A percentile compares a stretch with the other conserved stretches of the same genome.
These are phyloP conservation scores for Drosophila kokeensis DNA, from an alignment of 2,888 invertebrate species.

Conservation along the genomic window DNA sequence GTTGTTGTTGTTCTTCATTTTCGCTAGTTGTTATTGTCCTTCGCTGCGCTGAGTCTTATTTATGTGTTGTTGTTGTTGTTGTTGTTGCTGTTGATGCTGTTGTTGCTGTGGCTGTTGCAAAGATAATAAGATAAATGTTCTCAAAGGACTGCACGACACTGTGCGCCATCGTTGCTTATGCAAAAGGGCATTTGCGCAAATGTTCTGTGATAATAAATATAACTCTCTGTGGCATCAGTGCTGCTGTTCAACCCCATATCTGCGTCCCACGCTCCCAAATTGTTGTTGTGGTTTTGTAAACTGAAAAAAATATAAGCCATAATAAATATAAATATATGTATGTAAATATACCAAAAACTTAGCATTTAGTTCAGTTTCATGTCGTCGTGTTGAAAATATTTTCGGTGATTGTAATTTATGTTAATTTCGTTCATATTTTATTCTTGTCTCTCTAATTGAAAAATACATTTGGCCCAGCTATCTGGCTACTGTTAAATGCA, in stretches of 20 bases:
- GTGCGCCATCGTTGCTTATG: conserved; percentile 73
- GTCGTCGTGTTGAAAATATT: conserved; percentile 52
- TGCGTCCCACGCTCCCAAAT: background rate
- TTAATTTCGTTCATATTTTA: conserved; percentile 55
- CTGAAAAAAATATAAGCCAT: conserved; percentile 13
- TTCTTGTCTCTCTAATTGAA: conserved; percentile 50
- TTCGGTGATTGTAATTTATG: conserved; percentile 63
- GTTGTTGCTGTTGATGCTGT: conserved; percentile 37
- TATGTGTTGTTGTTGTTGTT: conserved; percentile 62
- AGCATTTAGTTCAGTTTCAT: conserved; percentile 55
- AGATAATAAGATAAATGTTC: conserved; percentile 82
- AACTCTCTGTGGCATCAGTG: conserved; percentile 72
- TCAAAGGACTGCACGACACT: conserved; percentile 79
- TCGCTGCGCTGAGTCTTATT: conserved; percentile 72
- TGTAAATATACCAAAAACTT: conserved; percentile 19
- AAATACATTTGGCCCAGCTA: conserved; percentile 33
- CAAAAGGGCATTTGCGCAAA: conserved; percentile 79
- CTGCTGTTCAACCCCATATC: conserved; percentile 11
- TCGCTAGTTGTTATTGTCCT: conserved; percentile 28
- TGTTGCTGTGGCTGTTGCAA: conserved; percentile 65
- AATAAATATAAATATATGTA: conserved; percentile 8
- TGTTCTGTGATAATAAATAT: conserved; percentile 81
- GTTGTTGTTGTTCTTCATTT: conserved; percentile 54
- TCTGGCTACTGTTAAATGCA: background rate
- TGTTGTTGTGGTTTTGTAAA: conserved; percentile 21